Percentiles rank a stretch among this genome's conserved stretches.
Evolutionary conservation across 2,113 vertebrate genomes (phyloP).

Genomic region (Todiramphus saurophagus): DNA sequence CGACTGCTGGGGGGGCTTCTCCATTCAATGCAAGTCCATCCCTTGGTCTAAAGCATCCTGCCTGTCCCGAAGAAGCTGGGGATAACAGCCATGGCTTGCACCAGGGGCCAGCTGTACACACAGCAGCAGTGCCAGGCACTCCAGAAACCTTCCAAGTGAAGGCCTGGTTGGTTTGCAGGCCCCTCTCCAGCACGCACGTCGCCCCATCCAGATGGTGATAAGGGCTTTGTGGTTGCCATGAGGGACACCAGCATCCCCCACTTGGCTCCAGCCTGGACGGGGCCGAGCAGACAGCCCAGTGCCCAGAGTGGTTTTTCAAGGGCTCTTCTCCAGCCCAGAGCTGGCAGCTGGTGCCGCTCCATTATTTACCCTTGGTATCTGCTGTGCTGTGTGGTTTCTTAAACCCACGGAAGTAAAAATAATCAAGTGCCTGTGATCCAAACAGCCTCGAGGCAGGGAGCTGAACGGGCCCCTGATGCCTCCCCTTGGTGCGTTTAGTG

Average conservation of each 20-base stretch:
- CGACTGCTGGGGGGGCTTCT: neutral
- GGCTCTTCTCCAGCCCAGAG: neutral
- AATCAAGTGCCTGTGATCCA: neutral
- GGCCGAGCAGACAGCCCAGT: neutral
- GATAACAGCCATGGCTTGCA: too few relatives aligned
- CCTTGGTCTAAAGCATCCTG: neutral
- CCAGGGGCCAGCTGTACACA: rapidly evolving
- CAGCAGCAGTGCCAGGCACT: rapidly evolving
- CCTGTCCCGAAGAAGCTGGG: neutral
- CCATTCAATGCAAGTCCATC: neutral
- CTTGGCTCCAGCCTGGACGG: neutral
- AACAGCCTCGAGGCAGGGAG: neutral
- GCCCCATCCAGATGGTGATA: rapidly evolving
- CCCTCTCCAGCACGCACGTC: neutral
- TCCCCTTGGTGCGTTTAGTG: neutral
- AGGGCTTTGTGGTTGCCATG: neutral
- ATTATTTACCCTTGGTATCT: neutral
- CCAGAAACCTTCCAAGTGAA: neutral
- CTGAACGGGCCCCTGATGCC: neutral
- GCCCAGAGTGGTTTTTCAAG: neutral
- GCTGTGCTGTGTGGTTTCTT: neutral
- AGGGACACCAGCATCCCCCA: neutral
- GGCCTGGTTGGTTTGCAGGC: neutral
- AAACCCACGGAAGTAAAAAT: neutral
- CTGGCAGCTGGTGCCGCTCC: neutral